Evolutionary conservation across 2,888 invertebrate genomes (phyloP).

Genomic region (Dynastes grantii): DNA sequence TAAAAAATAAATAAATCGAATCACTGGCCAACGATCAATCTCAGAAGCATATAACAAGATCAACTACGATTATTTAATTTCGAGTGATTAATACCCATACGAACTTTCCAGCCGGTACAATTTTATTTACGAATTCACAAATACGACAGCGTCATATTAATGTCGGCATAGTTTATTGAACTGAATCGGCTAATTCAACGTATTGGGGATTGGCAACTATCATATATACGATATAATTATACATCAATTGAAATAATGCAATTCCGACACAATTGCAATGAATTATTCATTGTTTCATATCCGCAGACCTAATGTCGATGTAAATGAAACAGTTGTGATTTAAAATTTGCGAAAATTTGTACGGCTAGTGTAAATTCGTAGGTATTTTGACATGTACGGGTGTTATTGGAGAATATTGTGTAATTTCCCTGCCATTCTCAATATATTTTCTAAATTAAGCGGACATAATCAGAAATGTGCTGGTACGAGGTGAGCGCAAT

Average conservation of each 20-base stretch:
- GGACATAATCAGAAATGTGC: too few relatives aligned
- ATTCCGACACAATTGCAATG: background rate
- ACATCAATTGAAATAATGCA: slow-evolving; percentile 3
- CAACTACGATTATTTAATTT: too few relatives aligned
- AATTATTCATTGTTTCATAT: background rate
- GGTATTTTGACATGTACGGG: background rate
- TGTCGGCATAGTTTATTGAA: background rate
- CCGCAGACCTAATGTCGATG: background rate
- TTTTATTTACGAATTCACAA: slow-evolving; percentile 1
- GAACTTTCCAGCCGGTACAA: background rate
- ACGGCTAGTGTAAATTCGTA: background rate
- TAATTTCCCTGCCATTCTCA: too few relatives aligned
- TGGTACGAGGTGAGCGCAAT: too few relatives aligned
- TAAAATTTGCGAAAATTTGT: background rate
- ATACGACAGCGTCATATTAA: background rate
- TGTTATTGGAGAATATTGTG: background rate
- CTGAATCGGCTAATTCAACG: background rate
- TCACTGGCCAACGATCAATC: too few relatives aligned
- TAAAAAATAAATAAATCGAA: too few relatives aligned
- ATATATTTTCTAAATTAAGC: too few relatives aligned
- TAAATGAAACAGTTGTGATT: slow-evolving; percentile 12
- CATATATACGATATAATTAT: slow-evolving; percentile 3
- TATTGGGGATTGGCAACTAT: background rate
- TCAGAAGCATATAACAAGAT: too few relatives aligned
- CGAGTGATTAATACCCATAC: too few relatives aligned